Base-by-base conservation (phyloP, 1,140 invertebrate species). In the Nautilus pompilius region DNA sequence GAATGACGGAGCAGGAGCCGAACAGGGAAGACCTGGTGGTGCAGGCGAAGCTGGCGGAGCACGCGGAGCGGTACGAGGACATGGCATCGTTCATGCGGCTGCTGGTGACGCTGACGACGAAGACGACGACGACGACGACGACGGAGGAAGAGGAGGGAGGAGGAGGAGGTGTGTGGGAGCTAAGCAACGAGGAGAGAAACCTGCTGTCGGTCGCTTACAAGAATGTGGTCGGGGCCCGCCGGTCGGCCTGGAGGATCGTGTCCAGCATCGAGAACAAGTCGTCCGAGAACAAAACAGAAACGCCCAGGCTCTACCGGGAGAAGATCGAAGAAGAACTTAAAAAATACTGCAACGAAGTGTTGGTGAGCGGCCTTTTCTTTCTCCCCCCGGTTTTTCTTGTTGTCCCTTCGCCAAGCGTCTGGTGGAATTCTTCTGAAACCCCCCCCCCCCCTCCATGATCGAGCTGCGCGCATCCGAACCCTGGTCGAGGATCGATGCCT, bases 271-370 rank as follows among this genome's bases (percentile, higher is more conserved):
- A 98, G 88, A 93, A 75, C 34, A 78, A 75, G 60, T 73, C 69
- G 13, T 92, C 97, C 86, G 92, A 95, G 85, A 96, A 97, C 87
- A 92, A 96, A 86, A 92, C 94, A 85, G 32, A 41, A 3, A 64
- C 74, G 24, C 73, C 58, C 6, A 63, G 60, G 53, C 66, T 70
- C 10, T 99, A 98, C 87, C 89, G 95, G 84, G 91, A 95, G 88
- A 96, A 96, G 84, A 94, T 99, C 71, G 97, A 99, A 87, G 93
- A 95, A 83, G 97, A 99, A 87, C 88, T 99, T 78, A 89, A 94
- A 84, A 93, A 95, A 86, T 98, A 98, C 80, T 99, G 96, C 87
- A 92, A 96, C 82, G 96, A 99, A 84, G 96, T 99, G 77, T 86
- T 98, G 87, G 92, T 69, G 58, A 30, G 65, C 55, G 57, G 70